phyloP scores from a whole-genome alignment of 2,888 invertebrate species.

The Miltochrista miniata region DNA sequence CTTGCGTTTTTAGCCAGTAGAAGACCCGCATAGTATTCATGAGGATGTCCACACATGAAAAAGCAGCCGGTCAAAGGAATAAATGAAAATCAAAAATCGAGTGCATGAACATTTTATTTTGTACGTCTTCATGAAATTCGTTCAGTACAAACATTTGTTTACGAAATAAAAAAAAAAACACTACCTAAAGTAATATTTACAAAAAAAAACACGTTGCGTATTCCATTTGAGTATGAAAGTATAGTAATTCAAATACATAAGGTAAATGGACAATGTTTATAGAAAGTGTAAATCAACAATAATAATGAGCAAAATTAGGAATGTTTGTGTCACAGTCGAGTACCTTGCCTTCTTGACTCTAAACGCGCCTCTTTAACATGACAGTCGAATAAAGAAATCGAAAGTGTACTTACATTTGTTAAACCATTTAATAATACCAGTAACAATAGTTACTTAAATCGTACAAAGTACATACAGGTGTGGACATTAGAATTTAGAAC shows the following conservation, averaged over 20 bases:
- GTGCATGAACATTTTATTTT: conserved; percentile 80
- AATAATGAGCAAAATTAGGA: conserved; percentile 53
- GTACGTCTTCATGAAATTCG: conserved; percentile 73
- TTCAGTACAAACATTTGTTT: conserved; percentile 65
- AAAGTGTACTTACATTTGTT: conserved; percentile 10
- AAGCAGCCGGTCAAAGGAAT: neutral
- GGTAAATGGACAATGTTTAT: conserved; percentile 51
- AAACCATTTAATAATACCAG: conserved; percentile 19
- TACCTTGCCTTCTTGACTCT: conserved; percentile 20
- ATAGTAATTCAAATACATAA: conserved; percentile 63
- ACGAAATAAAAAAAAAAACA: conserved; percentile 53
- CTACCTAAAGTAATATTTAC: conserved; percentile 62
- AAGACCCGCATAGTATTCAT: too few species aligned
- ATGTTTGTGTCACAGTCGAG: conserved; percentile 38
- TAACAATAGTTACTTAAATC: conserved; percentile 24
- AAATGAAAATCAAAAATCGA: conserved; percentile 55
- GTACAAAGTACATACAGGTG: conserved; percentile 33
- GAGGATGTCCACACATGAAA: too few species aligned
- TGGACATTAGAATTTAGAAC: conserved; percentile 43
- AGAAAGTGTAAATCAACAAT: conserved; percentile 35
- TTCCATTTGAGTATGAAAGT: conserved; percentile 66
- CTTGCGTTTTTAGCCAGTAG: too few species aligned
- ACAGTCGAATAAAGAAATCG: conserved; percentile 17
- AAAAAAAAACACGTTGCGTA: conserved; percentile 49
- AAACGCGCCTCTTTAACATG: conserved; percentile 26